Base-by-base conservation (phyloP, 2,113 vertebrate genomes). In the Cichladusa arquata region DNA sequence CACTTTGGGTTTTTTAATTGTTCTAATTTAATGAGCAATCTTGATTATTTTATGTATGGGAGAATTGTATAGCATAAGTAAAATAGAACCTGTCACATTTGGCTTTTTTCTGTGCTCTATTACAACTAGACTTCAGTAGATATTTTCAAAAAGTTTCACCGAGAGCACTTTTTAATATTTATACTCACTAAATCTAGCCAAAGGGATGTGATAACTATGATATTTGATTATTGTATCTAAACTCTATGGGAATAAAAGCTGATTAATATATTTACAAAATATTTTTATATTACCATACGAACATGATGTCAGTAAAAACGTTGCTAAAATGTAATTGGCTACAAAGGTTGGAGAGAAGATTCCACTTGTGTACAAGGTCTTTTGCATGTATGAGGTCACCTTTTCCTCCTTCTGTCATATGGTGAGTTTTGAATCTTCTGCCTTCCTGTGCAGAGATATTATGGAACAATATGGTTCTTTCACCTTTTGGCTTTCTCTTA, bases 291-390 rank as follows among this genome's bases (percentile, higher is more conserved):
- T 80, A 36, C 28, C 25, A 20, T 72, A 28, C 14, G 42, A 62
- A 38, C 9, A 14, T 28, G 6, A 25, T 42, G 10, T 72, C 58
- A 31, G 50, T 76, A 69, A 85, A 85, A 79, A 72, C 17, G 0
- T 31, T 93, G 65, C 77, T 60, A 22, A 61, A 90, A 57, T 57
- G 8, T 50, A 28, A 24, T 34, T 53, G 16, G 11, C 58, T 76
- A 33, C 15, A 58, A 19, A 74, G 62, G 19, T 50, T 88, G 50
- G 28, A 31, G 71, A 81, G 47, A 78, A 33, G 42, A 25, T 33
- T 78, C 51, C 0, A 0, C 5, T 56, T 60, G 18, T 0, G 0
- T 28, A 23, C 6, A 3, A 11, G 15, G 19, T n/a, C 22, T 76
- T 79, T 42, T 60, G 19, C 19, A 4, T 29, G 5, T 56, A 26